Conservation (phyloP, 2,113 vertebrate genomes). For the Hyperoodon ampullatus region DNA sequence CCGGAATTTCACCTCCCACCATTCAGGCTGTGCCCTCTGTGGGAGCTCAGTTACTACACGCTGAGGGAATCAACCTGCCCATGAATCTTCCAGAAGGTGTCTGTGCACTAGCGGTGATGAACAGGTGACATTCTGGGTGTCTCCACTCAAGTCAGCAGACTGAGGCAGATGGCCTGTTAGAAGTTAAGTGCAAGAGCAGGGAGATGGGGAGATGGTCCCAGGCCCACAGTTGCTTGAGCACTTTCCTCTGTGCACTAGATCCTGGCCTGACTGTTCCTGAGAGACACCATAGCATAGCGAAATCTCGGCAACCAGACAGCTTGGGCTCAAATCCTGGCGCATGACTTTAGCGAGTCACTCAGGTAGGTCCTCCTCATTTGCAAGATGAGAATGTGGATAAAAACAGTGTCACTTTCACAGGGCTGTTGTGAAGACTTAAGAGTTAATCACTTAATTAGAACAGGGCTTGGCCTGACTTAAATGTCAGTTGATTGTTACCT, state of each 20-base stretch:
- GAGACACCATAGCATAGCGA: neutral
- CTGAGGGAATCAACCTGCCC: neutral
- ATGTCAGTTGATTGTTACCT: neutral
- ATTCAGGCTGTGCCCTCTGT: neutral
- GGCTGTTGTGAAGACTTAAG: neutral
- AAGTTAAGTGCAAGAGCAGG: neutral
- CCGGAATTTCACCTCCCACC: neutral
- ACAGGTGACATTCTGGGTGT: neutral
- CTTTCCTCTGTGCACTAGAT: neutral
- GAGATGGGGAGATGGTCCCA: too few relatives aligned
- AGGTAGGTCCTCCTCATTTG: neutral
- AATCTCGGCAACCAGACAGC: neutral
- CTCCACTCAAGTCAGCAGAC: neutral
- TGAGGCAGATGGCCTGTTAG: neutral
- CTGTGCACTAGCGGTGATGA: neutral
- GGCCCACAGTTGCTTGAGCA: neutral
- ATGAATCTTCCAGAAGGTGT: neutral
- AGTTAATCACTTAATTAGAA: neutral
- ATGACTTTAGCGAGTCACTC: neutral
- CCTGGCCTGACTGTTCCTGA: neutral
- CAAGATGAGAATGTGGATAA: neutral
- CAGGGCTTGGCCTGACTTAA: neutral
- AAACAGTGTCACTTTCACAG: neutral
- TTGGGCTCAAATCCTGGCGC: neutral
- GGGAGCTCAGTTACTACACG: neutral